Conservation (phyloP, 2,888 invertebrate species). For the Hyposoter didymator region DNA sequence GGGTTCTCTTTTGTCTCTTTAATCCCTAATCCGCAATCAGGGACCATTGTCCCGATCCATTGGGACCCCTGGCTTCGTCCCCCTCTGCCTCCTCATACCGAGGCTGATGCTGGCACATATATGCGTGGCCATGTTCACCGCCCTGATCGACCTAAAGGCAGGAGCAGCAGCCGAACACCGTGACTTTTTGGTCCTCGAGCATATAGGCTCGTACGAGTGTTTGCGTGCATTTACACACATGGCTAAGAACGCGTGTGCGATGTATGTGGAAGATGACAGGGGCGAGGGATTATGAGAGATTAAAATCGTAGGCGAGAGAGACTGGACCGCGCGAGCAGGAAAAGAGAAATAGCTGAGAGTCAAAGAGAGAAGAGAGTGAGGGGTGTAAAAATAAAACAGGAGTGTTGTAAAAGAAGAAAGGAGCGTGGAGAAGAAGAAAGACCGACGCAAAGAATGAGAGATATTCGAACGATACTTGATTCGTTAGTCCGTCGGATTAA, state of each 20-base stretch:
- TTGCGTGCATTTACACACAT: constrained; percentile 13
- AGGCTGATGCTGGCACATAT: constrained; percentile 71
- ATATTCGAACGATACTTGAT: constrained; percentile 79
- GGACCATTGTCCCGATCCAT: constrained; percentile 78
- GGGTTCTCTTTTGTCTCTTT: constrained; percentile 78
- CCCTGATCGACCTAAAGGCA: constrained; percentile 46
- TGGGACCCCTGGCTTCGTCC: constrained; percentile 67
- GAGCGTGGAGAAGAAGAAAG: constrained; percentile 42
- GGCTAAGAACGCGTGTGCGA: background rate
- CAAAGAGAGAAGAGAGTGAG: constrained; percentile 19
- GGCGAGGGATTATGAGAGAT: constrained; percentile 69
- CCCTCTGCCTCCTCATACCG: constrained; percentile 57
- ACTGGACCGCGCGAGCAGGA: constrained; percentile 3
- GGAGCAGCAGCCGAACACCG: constrained; percentile 65
- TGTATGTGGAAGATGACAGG: constrained; percentile 46
- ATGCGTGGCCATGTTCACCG: constrained; percentile 71
- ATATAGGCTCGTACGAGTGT: background rate
- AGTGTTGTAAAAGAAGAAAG: background rate
- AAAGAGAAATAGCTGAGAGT: constrained; percentile 19
- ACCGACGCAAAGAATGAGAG: constrained; percentile 48
- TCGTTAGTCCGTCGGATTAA: constrained; percentile 81
- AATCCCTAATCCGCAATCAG: constrained; percentile 83
- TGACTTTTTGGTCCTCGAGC: constrained; percentile 53
- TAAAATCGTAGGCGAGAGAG: constrained; percentile 69
- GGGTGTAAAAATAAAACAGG: constrained; percentile 38